Evolutionary conservation across 2,888 invertebrate species (phyloP), one percentile per base, ranked within the genome.

Genomic region (Eudasyphora cyanicolor): DNA sequence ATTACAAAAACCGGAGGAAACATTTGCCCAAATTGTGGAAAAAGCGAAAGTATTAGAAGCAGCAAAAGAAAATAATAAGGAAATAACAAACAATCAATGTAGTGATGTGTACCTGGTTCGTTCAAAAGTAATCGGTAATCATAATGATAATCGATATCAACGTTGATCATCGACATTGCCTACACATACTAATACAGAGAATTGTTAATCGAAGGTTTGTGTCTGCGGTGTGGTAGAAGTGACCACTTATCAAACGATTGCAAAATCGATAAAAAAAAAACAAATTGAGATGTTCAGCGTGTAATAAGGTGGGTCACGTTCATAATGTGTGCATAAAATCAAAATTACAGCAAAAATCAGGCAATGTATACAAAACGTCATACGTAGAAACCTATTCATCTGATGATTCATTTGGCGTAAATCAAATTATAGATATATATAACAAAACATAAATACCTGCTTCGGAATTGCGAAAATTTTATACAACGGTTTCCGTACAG

Each of bases 201-300:
- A 49, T 21, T 45, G n/a, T 10, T 10, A 8, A 14, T 45, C 3
- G 45, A 10, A 12, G 45, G 45, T 8, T 45, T 45, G 45, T 45
- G 45, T 45, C 14, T 45, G 14, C 10, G 45, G n/a, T 45, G 45
- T 45, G 76, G 76, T 10, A 69, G 79, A 8, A 51, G 38, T 14
- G 75, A 82, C 10, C 78, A 82, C 57, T 12, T 82, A n/a, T 45
- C 78, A 29, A 62, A 24, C 14, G 78, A 78, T 1, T 82, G 82
- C 57, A 62, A 2, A 29, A 35, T 42, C 8, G 21, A 83, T 21
- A 76, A 67, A n/a, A n/a, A n/a, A n/a, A n/a, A 49, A 54, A 45
- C 17, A 79, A 71, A 0, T 76, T 79, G 49, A 79, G 76, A 45
- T 76, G 82, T 60, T 10, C 12, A 2, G 10, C 57, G 45, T 81